Conservation (phyloP, 2,888 invertebrate genomes). For the Abscondita cerata region DNA sequence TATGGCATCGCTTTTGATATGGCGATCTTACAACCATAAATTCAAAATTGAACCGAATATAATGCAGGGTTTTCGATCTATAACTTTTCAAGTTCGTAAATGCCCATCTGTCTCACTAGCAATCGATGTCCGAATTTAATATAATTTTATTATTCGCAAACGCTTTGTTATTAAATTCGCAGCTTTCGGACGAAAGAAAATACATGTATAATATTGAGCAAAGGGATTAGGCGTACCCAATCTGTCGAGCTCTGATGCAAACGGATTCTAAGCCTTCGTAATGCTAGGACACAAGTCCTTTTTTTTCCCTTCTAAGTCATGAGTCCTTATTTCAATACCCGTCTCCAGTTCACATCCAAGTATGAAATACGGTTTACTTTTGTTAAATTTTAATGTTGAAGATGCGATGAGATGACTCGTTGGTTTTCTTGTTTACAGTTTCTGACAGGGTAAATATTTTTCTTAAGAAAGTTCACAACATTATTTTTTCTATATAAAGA, state of each 20-base stretch:
- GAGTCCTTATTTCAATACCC: constrained; percentile 30
- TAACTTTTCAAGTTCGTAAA: constrained; percentile 38
- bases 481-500: too few relatives aligned
- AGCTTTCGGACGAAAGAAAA: constrained; percentile 36
- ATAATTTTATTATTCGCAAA: too few relatives aligned
- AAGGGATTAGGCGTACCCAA: constrained; percentile 58
- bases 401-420: constrained; percentile 13
- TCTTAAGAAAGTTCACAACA: too few relatives aligned
- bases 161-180: too few relatives aligned
- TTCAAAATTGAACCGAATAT: constrained; percentile 53
- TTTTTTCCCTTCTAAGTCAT: constrained; percentile 22
- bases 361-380: constrained; percentile 38
- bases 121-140: too few relatives aligned
- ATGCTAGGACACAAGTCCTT: constrained; percentile 49
- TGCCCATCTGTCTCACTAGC: too few relatives aligned
- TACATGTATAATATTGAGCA: constrained; percentile 57
- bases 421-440: not conserved
- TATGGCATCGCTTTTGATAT: constrained; percentile 40
- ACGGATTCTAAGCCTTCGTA: constrained; percentile 51
- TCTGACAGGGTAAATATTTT: not conserved
- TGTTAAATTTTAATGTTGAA: constrained; percentile 40
- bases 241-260: constrained; percentile 55
- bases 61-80: constrained; percentile 50
- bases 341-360: constrained; percentile 33
- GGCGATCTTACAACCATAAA: constrained; percentile 50